These are phyloP conservation scores for Anseranas semipalmata DNA, from an alignment of 2,113 vertebrate genomes.

Conservation along the genomic window DNA sequence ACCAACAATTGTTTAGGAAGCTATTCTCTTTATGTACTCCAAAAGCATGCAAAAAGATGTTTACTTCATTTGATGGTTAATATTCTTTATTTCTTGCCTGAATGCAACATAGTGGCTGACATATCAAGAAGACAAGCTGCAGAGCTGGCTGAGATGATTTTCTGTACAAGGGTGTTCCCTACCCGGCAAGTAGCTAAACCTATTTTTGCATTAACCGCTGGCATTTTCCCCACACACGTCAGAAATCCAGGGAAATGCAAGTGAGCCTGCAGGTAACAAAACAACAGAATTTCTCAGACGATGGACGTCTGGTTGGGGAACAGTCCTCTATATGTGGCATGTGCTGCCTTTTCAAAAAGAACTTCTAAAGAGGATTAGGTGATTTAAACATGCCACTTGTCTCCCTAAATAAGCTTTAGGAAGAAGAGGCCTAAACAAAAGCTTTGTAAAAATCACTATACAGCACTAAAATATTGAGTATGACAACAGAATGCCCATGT, in stretches of 20 bases:
- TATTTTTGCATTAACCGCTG: not conserved
- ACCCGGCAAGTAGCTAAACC: not conserved
- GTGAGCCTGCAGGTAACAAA: not conserved
- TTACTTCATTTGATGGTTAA: slow-evolving; percentile 3
- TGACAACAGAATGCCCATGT: too few relatives aligned
- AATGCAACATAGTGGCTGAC: not conserved
- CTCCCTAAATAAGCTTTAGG: not conserved
- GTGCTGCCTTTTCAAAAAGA: not conserved
- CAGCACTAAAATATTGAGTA: not conserved
- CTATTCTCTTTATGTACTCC: not conserved
- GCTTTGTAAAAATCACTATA: not conserved
- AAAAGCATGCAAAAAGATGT: not conserved
- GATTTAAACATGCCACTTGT: not conserved
- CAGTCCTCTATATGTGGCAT: not conserved
- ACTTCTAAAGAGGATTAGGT: not conserved
- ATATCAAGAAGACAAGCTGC: not conserved
- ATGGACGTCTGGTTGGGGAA: not conserved
- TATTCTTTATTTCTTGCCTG: not conserved
- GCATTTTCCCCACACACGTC: not conserved
- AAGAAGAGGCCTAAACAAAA: not conserved
- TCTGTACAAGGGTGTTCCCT: not conserved
- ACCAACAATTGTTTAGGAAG: not conserved
- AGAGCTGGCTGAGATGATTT: not conserved
- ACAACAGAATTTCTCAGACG: not conserved
- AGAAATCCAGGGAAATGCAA: not conserved